phyloP scores from a whole-genome alignment of 1,140 invertebrate genomes.

The Drosophila seguyi region DNA sequence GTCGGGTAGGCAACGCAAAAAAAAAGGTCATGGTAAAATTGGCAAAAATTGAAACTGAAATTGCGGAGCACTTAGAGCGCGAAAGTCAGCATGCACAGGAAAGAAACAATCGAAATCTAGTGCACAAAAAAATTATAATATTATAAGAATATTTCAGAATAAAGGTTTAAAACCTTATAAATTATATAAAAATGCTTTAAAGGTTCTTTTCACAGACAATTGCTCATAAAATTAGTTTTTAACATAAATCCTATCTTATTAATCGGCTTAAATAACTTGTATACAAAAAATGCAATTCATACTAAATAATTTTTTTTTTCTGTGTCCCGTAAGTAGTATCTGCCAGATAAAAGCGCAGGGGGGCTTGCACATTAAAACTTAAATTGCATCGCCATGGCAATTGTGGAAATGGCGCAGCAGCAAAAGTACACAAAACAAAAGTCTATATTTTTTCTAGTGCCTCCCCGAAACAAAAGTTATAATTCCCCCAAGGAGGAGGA shows the following conservation, averaged over 20 bases:
- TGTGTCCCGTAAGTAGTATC: conserved; percentile 44
- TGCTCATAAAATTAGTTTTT: not conserved
- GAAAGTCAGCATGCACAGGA: conserved; percentile 57
- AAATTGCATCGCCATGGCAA: conserved; percentile 66
- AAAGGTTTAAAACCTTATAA: no score
- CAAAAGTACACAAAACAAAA: conserved; percentile 34
- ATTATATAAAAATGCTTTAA: no score
- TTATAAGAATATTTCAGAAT: not conserved
- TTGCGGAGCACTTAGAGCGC: conserved; percentile 71
- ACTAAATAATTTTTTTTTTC: not conserved
- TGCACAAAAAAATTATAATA: not conserved
- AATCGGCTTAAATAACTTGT: not conserved
- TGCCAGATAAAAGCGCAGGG: conserved; percentile 54
- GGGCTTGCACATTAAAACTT: conserved; percentile 43
- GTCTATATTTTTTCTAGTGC: conserved; percentile 19
- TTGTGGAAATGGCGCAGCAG: conserved; percentile 56
- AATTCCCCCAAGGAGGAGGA: conserved; percentile 32
- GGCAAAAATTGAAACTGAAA: conserved; percentile 78
- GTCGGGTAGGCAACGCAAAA: conserved; percentile 30
- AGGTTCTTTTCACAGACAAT: not conserved
- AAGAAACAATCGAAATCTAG: not conserved
- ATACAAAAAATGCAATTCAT: not conserved
- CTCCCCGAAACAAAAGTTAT: conserved; percentile 44
- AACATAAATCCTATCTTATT: not conserved
- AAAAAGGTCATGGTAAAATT: conserved; percentile 82